Conservation (phyloP, 2,797 vertebrate species). For the Falco naumanni region DNA sequence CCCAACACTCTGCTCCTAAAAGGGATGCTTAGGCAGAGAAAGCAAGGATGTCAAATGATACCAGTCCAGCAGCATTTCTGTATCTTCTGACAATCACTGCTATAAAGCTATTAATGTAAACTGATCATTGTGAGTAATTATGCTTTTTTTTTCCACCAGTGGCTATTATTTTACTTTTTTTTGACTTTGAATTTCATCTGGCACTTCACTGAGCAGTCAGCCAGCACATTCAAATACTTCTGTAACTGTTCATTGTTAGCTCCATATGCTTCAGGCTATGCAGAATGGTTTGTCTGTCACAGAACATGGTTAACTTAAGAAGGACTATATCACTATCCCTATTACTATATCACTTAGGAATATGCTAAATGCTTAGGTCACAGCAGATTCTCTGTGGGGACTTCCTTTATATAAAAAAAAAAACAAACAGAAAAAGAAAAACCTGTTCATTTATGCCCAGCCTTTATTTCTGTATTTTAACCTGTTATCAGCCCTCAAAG, state of each 20-base stretch:
- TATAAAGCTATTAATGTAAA: neutral
- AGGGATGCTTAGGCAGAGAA: neutral
- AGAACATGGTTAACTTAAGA: neutral
- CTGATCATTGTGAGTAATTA: neutral
- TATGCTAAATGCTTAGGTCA: neutral
- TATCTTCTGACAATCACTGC: neutral
- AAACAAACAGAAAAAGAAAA: neutral
- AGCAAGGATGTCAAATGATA: neutral
- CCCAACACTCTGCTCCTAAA: neutral
- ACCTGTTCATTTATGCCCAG: neutral
- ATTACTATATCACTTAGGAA: neutral
- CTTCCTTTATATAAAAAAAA: neutral
- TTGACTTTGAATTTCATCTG: neutral
- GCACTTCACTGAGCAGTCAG: neutral
- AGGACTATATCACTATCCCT: neutral
- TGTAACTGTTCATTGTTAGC: neutral
- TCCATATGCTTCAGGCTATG: neutral
- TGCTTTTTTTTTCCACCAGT: no score
- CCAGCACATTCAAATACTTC: neutral
- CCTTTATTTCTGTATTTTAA: neutral
- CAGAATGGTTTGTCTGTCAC: neutral
- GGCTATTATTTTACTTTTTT: neutral
- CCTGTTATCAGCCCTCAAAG: neutral
- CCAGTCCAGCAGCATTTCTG: neutral
- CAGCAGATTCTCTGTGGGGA: neutral